Percentiles rank a stretch among this genome's conserved stretches.
These are phyloP conservation scores for Cylloceria caligata DNA, from an alignment of 2,888 invertebrate species.

Conservation along the genomic window DNA sequence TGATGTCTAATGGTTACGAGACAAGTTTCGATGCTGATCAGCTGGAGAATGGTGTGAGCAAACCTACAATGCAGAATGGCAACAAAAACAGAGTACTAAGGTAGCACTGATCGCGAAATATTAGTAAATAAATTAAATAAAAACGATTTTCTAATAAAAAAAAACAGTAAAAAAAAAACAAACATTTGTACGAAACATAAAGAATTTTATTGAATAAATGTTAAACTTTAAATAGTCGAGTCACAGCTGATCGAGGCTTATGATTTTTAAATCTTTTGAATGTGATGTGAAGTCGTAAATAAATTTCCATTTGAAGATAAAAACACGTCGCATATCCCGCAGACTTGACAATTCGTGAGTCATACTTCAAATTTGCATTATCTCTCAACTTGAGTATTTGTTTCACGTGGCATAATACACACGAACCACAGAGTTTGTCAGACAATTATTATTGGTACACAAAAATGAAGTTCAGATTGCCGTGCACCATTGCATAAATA, in stretches of 20 bases:
- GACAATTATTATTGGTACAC: not conserved
- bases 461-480: not conserved
- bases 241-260: too few species aligned
- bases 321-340: not conserved
- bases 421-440: not conserved
- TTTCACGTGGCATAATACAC: not conserved
- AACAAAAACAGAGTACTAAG: slow-evolving; percentile 79
- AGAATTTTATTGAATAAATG: not conserved
- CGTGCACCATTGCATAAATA: not conserved
- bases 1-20: slow-evolving; percentile 70
- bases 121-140: not conserved
- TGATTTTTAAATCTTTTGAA: too few species aligned
- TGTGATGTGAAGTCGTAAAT: too few species aligned
- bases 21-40: slow-evolving; percentile 71
- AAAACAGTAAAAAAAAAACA: not conserved
- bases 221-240: not conserved
- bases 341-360: slow-evolving; percentile 34
- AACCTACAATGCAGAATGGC: slow-evolving; percentile 70
- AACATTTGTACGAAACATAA: not conserved
- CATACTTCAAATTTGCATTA: slow-evolving; percentile 47
- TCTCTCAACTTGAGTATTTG: slow-evolving; percentile 4
- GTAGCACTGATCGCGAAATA: slow-evolving; percentile 69
- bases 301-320: too few species aligned
- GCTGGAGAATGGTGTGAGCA: slow-evolving; percentile 70
- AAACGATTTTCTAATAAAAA: not conserved